phyloP scores from a whole-genome alignment of 2,888 invertebrate genomes.

The Tetramorium bicarinatum region DNA sequence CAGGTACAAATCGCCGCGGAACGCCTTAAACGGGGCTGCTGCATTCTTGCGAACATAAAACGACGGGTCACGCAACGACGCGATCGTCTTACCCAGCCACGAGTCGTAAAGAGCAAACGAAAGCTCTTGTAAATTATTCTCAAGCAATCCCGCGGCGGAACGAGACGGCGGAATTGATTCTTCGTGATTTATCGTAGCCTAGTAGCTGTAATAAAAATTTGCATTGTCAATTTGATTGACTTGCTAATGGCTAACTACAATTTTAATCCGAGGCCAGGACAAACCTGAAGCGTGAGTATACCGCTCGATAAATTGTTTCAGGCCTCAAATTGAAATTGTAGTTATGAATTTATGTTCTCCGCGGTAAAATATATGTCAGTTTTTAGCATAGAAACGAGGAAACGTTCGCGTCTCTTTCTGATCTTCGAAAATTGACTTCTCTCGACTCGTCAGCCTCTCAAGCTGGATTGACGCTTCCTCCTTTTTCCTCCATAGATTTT shows the following conservation, averaged over 20 bases:
- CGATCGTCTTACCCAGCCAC: constrained; percentile 7
- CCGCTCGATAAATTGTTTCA: neutral
- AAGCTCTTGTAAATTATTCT: neutral
- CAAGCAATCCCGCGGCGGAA: neutral
- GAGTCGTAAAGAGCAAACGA: neutral
- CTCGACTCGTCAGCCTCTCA: too few species aligned
- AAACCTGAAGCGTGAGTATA: neutral
- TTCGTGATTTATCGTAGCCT: neutral
- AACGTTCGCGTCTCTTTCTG: neutral
- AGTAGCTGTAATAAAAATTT: neutral
- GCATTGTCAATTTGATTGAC: neutral
- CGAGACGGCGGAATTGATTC: neutral
- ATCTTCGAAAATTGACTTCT: neutral
- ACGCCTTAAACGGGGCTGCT: neutral
- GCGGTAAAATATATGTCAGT: neutral
- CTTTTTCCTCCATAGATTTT: neutral
- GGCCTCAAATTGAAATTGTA: neutral
- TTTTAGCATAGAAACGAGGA: neutral
- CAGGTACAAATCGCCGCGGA: constrained; percentile 16
- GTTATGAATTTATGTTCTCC: neutral
- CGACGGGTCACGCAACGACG: constrained; percentile 19
- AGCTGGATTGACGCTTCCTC: neutral
- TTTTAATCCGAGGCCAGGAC: neutral
- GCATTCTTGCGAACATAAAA: constrained; percentile 7
- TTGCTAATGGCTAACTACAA: neutral